A percentile compares a stretch with the other conserved stretches of the same genome.
Evolutionary conservation across 2,888 invertebrate genomes (phyloP).

Genomic region (Patella pellucida): DNA sequence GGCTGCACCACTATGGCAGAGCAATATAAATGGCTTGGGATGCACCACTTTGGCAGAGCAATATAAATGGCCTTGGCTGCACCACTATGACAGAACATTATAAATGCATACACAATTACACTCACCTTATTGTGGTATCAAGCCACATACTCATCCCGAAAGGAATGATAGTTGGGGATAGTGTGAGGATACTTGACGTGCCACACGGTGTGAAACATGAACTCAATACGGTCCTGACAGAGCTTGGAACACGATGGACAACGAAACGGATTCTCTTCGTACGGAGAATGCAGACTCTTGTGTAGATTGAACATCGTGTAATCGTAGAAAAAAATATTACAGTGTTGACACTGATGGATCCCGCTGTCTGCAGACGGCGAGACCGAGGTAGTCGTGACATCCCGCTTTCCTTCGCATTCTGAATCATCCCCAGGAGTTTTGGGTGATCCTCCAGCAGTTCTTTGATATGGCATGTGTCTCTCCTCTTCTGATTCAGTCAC

Average conservation of each 20-base stretch:
- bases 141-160: constrained; percentile 42
- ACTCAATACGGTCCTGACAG: constrained; percentile 64
- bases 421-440: constrained; percentile 53
- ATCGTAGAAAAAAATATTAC: constrained; percentile 63
- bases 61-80: too few relatives aligned
- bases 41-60: too few relatives aligned
- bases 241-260: constrained; percentile 62
- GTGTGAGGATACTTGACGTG: constrained; percentile 65
- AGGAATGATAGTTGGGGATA: constrained; percentile 63
- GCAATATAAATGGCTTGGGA: too few relatives aligned
- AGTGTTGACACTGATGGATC: constrained; percentile 62
- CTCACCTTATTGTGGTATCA: neutral
- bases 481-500: constrained; percentile 51
- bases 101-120: too few relatives aligned
- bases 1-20: too few relatives aligned
- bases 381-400: constrained; percentile 58
- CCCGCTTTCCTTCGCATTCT: constrained; percentile 56
- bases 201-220: constrained; percentile 66
- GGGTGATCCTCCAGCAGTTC: constrained; percentile 32
- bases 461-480: constrained; percentile 35
- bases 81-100: too few relatives aligned
- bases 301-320: constrained; percentile 65
- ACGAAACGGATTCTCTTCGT: constrained; percentile 58
- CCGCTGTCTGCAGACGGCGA: constrained; percentile 59
- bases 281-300: constrained; percentile 61